Conservation (phyloP, 2,113 vertebrate genomes). For the Pagrus major region DNA sequence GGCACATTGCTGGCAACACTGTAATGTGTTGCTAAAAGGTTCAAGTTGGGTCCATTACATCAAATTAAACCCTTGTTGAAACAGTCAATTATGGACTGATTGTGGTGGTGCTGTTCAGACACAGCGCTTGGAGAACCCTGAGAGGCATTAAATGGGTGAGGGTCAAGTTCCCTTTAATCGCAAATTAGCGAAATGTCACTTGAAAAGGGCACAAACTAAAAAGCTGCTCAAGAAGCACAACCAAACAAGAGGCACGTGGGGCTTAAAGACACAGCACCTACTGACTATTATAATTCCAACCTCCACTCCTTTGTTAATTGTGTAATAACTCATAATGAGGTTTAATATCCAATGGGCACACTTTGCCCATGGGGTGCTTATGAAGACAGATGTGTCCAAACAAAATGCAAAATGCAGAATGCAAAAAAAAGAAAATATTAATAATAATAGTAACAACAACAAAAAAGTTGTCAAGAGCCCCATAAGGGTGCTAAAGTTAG, state of each 20-base stretch:
- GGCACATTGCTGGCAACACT: not conserved
- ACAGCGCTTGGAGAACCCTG: conserved; percentile 10
- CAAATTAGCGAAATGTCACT: conserved; percentile 53
- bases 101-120: conserved; percentile 9
- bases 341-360: not conserved
- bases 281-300: not conserved
- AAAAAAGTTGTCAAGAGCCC: not conserved
- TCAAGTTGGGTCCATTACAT: conserved; percentile 30
- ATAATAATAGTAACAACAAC: too few species aligned
- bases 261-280: not conserved
- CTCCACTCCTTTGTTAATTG: not conserved
- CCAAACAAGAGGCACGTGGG: not conserved
- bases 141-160: conserved; percentile 18
- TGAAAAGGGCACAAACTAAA: conserved; percentile 36
- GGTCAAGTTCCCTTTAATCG: conserved; percentile 50
- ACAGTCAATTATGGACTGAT: conserved; percentile 39
- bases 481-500: conserved; percentile 23
- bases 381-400: conserved; percentile 8
- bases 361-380: not conserved
- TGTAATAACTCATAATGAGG: not conserved
- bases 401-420: too few species aligned
- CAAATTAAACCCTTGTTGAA: conserved; percentile 57
- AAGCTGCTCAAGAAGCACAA: not conserved
- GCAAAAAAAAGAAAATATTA: too few species aligned
- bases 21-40: conserved; percentile 30